phyloP scores from a whole-genome alignment of 2,113 vertebrate species.

The Trachemys scripta region DNA sequence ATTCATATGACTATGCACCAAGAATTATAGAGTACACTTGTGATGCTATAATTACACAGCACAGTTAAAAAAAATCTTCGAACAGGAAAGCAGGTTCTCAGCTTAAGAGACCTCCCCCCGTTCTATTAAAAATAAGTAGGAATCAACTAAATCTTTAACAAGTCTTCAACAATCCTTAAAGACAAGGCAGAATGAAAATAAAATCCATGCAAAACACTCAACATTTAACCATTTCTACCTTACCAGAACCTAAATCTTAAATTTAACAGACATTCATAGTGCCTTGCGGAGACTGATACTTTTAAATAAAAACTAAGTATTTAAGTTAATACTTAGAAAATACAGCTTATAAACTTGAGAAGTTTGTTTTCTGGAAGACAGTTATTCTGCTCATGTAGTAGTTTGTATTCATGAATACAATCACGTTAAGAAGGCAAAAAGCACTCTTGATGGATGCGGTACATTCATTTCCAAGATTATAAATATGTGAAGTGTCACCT shows the following conservation, averaged over 20 bases:
- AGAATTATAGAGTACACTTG: fast-evolving
- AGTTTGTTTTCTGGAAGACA: neutral
- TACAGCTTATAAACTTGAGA: neutral
- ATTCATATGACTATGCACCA: fast-evolving
- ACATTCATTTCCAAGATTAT: neutral
- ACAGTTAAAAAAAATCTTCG: neutral
- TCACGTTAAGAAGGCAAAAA: neutral
- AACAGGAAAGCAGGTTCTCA: neutral
- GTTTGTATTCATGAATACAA: neutral
- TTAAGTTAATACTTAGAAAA: neutral
- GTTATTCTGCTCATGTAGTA: neutral
- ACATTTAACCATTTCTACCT: neutral
- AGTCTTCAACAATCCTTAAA: neutral
- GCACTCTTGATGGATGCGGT: neutral
- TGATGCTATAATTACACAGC: neutral
- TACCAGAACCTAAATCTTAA: neutral
- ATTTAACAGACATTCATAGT: neutral
- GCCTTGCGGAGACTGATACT: fast-evolving
- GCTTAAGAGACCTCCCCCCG: neutral
- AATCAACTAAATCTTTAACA: neutral
- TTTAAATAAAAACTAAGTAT: neutral
- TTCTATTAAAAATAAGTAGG: neutral
- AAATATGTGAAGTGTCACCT: fast-evolving
- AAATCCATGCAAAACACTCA: neutral
- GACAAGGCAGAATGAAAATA: neutral